These are phyloP conservation scores for Fragum fragum DNA, from an alignment of 2,888 invertebrate species.

Conservation along the genomic window DNA sequence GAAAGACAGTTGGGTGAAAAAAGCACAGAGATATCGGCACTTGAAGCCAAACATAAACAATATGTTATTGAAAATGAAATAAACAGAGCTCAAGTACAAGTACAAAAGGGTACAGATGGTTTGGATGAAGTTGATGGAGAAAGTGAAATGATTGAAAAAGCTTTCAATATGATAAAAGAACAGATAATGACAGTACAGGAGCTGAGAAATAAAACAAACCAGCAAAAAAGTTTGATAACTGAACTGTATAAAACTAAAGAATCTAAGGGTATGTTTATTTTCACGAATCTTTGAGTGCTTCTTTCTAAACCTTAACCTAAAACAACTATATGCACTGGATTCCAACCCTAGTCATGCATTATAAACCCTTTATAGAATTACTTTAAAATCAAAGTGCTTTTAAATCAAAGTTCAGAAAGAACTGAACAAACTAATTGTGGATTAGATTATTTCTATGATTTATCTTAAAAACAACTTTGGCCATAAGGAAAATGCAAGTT, in stretches of 20 bases:
- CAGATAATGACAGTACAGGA: conserved; percentile 39
- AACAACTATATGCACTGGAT: too few species aligned
- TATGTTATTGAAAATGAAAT: conserved; percentile 59
- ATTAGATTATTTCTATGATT: too few species aligned
- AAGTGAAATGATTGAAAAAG: conserved; percentile 38
- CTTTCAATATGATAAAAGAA: conserved; percentile 41
- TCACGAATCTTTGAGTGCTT: not conserved
- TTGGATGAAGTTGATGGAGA: conserved; percentile 61
- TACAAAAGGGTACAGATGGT: conserved; percentile 24
- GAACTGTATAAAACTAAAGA: conserved; percentile 16
- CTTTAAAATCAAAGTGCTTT: too few species aligned
- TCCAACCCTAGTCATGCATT: too few species aligned
- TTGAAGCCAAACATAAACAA: conserved; percentile 59
- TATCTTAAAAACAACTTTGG: too few species aligned
- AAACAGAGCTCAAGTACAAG: conserved; percentile 20
- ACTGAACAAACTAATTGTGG: too few species aligned
- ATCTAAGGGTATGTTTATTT: not conserved
- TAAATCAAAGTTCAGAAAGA: too few species aligned
- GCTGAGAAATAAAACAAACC: conserved; percentile 40
- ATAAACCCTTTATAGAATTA: too few species aligned
- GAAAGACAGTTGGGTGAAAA: conserved; percentile 31
- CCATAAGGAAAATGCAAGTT: too few species aligned
- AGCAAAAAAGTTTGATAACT: conserved; percentile 49
- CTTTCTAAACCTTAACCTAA: too few species aligned
- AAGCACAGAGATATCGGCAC: conserved; percentile 36